These are phyloP conservation scores for Acipenser ruthenus DNA, from an alignment of 2,797 vertebrate species.

Conservation along the genomic window DNA sequence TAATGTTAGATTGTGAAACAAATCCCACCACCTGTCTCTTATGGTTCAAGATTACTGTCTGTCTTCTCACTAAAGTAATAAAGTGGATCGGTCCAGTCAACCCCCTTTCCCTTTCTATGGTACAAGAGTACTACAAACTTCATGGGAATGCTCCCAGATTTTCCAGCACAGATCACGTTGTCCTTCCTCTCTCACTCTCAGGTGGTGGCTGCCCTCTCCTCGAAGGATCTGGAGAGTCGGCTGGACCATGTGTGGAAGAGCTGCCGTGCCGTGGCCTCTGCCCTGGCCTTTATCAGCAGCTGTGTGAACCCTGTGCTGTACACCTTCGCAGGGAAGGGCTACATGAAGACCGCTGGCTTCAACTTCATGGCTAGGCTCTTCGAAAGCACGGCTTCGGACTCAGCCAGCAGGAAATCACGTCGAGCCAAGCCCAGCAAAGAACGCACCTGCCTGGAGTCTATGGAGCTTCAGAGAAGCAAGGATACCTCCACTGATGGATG, in stretches of 20 bases:
- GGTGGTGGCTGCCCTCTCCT: constrained; percentile 14
- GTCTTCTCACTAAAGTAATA: too few relatives aligned
- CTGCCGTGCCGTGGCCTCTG: constrained; percentile 41
- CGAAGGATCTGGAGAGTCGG: background rate
- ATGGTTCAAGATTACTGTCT: too few relatives aligned
- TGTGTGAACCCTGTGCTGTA: constrained; percentile 80
- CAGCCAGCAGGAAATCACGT: constrained; percentile 26
- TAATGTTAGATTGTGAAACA: too few relatives aligned
- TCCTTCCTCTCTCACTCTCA: constrained; percentile 18
- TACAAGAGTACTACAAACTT: too few relatives aligned
- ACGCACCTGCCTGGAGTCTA: constrained; percentile 40
- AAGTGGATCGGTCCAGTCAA: too few relatives aligned
- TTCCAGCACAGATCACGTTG: too few relatives aligned
- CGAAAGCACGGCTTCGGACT: constrained; percentile 59
- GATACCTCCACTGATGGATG: too few relatives aligned
- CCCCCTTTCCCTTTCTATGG: background rate
- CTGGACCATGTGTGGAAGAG: constrained; percentile 34
- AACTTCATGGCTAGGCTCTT: constrained; percentile 77
- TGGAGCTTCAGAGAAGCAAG: constrained; percentile 2
- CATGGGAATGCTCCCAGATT: too few relatives aligned
- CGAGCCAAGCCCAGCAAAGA: constrained; percentile 43
- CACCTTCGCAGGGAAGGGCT: constrained; percentile 66
- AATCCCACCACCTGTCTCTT: too few relatives aligned
- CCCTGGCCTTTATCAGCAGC: constrained; percentile 78
- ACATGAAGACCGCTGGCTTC: constrained; percentile 64